These are phyloP conservation scores for Knipowitschia caucasica DNA, from an alignment of 2,797 vertebrate species.

Conservation along the genomic window DNA sequence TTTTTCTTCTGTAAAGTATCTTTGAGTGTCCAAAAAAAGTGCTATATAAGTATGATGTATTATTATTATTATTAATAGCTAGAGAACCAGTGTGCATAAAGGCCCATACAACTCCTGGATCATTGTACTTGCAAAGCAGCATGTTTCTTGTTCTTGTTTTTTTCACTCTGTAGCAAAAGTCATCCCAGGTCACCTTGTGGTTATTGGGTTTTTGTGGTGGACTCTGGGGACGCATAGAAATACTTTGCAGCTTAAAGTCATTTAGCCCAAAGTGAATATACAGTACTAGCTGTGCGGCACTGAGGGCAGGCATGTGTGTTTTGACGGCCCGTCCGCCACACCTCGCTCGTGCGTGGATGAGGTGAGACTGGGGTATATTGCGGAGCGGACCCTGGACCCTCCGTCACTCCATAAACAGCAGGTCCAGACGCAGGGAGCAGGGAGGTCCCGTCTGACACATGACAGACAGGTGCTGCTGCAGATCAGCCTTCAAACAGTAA, in stretches of 20 bases:
- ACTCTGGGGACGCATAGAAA: background rate
- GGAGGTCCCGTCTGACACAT: constrained; percentile 4
- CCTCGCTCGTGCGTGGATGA: background rate
- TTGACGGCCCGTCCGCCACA: background rate
- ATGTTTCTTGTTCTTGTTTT: background rate
- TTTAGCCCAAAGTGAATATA: background rate
- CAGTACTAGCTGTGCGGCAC: too few species aligned
- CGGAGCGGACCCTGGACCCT: background rate
- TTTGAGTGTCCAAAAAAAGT: too few species aligned
- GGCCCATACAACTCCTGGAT: too few species aligned
- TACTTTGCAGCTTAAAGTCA: background rate
- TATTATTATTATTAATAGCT: too few species aligned
- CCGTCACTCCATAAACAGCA: constrained; percentile 1
- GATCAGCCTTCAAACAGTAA: background rate
- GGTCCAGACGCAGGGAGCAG: background rate
- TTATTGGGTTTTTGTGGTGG: background rate
- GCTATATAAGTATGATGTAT: too few species aligned
- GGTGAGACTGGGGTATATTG: background rate
- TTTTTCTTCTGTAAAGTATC: too few species aligned
- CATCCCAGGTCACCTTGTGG: background rate
- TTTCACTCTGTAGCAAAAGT: background rate
- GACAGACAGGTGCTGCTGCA: constrained; percentile 6
- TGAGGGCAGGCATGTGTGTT: background rate
- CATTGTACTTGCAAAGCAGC: background rate
- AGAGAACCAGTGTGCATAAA: too few species aligned